Evolutionary conservation across 2,113 vertebrate species (phyloP).

Genomic region (Saccopteryx bilineata): DNA sequence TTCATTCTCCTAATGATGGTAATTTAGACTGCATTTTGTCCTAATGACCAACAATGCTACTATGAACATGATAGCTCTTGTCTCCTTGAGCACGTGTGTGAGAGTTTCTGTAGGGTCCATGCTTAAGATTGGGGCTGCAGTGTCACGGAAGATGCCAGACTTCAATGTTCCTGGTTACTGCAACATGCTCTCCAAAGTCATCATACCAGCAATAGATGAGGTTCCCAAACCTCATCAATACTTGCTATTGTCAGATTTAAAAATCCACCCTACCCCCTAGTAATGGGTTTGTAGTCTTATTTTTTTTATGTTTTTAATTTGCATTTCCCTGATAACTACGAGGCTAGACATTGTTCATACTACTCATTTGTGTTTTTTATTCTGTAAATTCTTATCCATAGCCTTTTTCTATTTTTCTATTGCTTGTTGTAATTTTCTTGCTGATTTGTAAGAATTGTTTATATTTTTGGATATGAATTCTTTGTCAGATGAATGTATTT

Average conservation of each 20-base stretch:
- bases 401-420: neutral
- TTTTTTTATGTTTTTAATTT: neutral
- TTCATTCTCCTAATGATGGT: neutral
- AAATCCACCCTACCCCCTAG: neutral
- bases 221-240: neutral
- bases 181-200: neutral
- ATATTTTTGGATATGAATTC: neutral
- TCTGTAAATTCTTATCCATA: neutral
- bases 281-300: neutral
- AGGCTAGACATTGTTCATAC: neutral
- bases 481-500: neutral
- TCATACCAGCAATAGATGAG: neutral
- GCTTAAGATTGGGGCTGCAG: neutral
- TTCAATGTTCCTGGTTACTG: neutral
- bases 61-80: neutral
- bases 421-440: neutral
- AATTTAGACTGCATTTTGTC: neutral
- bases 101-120: neutral
- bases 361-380: slow-evolving; percentile 26
- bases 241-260: neutral
- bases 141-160: neutral
- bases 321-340: slow-evolving; percentile 1
- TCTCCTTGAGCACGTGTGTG: neutral
- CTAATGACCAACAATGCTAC: neutral
- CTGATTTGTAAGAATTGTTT: slow-evolving; percentile 37